Base-by-base conservation (phyloP, 2,113 vertebrate genomes). In the Caranx melampygus region DNA sequence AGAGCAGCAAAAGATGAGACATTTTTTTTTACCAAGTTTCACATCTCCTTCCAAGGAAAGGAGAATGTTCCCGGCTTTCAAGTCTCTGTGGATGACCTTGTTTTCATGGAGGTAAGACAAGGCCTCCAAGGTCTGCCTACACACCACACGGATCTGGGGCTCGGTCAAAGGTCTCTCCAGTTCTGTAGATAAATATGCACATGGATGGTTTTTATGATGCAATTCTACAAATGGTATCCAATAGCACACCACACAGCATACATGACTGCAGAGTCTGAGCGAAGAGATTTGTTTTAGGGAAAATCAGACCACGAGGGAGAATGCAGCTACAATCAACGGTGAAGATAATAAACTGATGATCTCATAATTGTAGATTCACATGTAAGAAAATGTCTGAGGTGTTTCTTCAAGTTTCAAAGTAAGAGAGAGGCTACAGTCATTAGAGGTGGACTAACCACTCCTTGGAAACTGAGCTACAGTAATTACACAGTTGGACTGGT, bases 41-140 rank as follows among this genome's bases (percentile, higher is more conserved):
- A 99, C 96, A 79, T 99, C 97, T 83, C 98, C 98, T 51, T 98
- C 96, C 86, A 97, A 89, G 8, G 96, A 97, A 84, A 99, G 96
- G 79, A 99, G 98, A 89, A 99, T 98, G 89, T 99, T 99, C 69
- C 98, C 97, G 80, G 98, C 98, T 91, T 99, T 99, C 82, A 99
- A 91, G 92, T 99, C 98, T 93, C 98, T 95, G 91, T 99, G 98
- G 92, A 99, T 99, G 87, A 99, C 95, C 94, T 98, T 99, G 93
- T 94, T 97, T 90, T 99, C 97, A 75, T 99, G 98, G 84, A 99
- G 95, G 94, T 99, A 99, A 85, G 89, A 81, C 93, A 99, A 79
- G 0, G 98, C 98, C 75, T 99, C 97, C 90, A 99, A 91, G 26
- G 97, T 97, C 93, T 99, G 97, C 79, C 92, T 96, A 92, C 98